These are phyloP conservation scores for Drosophila meridiana DNA, from an alignment of 2,888 invertebrate species.

Conservation along the genomic window DNA sequence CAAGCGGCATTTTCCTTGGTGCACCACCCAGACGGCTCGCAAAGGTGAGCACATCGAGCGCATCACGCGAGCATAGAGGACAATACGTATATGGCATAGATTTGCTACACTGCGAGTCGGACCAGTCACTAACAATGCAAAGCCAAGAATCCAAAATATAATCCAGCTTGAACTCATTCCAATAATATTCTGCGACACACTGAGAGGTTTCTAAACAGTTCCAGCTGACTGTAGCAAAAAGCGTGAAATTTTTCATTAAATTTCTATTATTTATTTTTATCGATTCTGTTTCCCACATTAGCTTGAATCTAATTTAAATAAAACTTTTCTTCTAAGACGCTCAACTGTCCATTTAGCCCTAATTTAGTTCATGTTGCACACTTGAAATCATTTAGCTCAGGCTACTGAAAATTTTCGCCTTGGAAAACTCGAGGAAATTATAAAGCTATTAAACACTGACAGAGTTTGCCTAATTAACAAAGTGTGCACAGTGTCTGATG, in stretches of 20 bases:
- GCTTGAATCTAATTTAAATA: neutral
- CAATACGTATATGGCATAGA: slow-evolving; percentile 19
- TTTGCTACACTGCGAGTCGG: no score
- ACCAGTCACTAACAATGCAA: neutral
- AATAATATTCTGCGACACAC: neutral
- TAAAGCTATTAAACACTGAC: slow-evolving; percentile 48
- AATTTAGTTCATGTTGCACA: slow-evolving; percentile 11
- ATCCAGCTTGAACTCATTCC: slow-evolving; percentile 16
- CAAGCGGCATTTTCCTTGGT: neutral
- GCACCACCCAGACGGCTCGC: neutral
- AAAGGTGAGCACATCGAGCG: slow-evolving; percentile 34
- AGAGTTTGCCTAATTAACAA: slow-evolving; percentile 55
- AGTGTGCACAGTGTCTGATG: slow-evolving; percentile 36
- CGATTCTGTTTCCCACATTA: neutral
- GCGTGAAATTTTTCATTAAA: slow-evolving; percentile 1
- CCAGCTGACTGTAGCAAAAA: neutral
- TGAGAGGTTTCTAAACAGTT: neutral
- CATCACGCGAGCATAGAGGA: neutral
- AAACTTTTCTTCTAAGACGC: neutral
- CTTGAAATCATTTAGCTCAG: slow-evolving; percentile 19
- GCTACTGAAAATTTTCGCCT: neutral
- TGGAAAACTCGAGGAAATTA: slow-evolving; percentile 38
- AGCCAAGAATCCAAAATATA: neutral
- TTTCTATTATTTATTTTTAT: neutral
- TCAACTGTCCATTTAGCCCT: slow-evolving; percentile 13